These are phyloP conservation scores for Nestor notabilis DNA, from an alignment of 2,113 vertebrate species.

Conservation along the genomic window DNA sequence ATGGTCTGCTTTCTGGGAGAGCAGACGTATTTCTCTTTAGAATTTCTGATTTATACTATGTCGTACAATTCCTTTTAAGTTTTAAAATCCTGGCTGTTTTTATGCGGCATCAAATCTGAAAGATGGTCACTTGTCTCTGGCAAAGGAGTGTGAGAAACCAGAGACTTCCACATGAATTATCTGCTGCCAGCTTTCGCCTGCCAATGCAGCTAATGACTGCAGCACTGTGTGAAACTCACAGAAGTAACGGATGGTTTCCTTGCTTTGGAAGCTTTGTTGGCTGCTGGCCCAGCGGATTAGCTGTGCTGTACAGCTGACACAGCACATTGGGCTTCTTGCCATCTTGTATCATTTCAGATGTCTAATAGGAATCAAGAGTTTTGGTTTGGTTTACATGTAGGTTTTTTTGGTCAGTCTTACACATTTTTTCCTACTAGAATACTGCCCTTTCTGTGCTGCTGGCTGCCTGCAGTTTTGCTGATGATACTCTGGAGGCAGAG, in stretches of 20 bases:
- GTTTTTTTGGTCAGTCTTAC: background rate
- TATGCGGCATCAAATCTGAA: background rate
- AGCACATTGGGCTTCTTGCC: background rate
- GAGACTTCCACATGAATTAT: background rate
- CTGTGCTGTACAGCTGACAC: background rate
- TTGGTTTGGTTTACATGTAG: background rate
- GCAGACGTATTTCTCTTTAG: background rate
- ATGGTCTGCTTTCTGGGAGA: background rate
- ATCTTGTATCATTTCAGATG: background rate
- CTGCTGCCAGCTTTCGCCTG: background rate
- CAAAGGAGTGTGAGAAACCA: background rate
- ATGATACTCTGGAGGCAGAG: constrained; percentile 68
- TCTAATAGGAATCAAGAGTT: background rate
- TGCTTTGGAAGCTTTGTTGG: background rate
- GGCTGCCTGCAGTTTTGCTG: constrained; percentile 67
- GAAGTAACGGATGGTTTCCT: background rate
- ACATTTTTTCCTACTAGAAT: constrained; percentile 74
- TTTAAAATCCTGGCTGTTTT: background rate
- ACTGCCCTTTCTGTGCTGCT: constrained; percentile 78
- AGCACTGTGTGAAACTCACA: background rate
- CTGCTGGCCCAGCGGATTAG: background rate
- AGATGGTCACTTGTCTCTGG: background rate
- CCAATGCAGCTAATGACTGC: background rate
- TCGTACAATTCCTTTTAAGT: background rate
- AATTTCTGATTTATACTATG: background rate